Evolutionary conservation across 2,113 vertebrate species (phyloP), one percentile per base, ranked within the genome.

Genomic region (Elanus axillaris): DNA sequence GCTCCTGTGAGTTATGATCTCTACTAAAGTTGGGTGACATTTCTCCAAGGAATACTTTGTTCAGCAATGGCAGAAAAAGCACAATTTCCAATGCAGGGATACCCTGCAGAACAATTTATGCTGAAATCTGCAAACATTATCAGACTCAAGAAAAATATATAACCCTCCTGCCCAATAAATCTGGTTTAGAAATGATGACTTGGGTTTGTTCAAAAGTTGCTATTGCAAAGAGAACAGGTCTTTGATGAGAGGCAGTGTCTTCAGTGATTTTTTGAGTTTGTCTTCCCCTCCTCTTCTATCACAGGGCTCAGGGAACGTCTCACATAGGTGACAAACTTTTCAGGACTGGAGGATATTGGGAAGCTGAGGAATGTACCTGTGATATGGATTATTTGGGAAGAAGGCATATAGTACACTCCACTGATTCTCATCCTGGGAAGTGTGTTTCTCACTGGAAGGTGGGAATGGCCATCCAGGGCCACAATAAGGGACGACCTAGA

Each of bases 11-110:
- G 32, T 92, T 95, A 96, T 79, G 92, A 55, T 88, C 40, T 32
- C 45, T 73, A 10, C 53, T 96, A 74, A 90, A 94, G 62, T n/a
- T 96, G 88, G 93, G 90, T 96, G 88, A 96, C 92, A 74, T 88
- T 93, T 91, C 77, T 90, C 81, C 78, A 77, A 83, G 90, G 92
- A 90, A 77, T 93, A 86, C 13, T 79, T 90, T 94, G 66, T 79
- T 94, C 88, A 79, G 45, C 29, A 83, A 66, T 62, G 58, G 56
- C 66, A 93, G 73, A 38, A 93, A 89, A 90, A 66, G 1, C 36
- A 68, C 43, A 73, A 63, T 92, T 95, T 86, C 50, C 76, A 50
- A 43, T 74, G 45, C 58, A 83, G 47, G 64, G 92, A 87, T 94
- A 73, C 19, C 7, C 36, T 73, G 50, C 22, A 66, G 31, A 90